A percentile compares a stretch with the other conserved stretches of the same genome.
Evolutionary conservation across 2,797 vertebrate species (phyloP).

Genomic region (Clamator glandarius): DNA sequence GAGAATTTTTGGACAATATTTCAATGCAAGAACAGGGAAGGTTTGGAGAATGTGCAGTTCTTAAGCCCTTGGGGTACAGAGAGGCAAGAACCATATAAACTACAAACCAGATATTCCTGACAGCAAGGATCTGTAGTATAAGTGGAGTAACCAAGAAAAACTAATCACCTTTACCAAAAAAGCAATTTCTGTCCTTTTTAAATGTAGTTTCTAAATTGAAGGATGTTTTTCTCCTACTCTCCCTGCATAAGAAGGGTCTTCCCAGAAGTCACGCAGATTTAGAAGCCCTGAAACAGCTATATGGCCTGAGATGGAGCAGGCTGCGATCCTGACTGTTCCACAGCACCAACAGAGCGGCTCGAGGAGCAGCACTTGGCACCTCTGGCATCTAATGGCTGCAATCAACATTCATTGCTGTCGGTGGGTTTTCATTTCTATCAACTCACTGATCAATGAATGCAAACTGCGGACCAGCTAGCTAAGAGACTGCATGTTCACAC

Average conservation of each 20-base stretch:
- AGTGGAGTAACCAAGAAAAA: neutral
- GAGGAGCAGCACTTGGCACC: neutral
- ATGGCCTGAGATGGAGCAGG: accelerated
- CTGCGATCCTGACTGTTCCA: accelerated
- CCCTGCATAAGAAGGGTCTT: neutral
- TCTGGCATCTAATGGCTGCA: conserved; percentile 88
- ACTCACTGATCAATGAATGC: conserved; percentile 99
- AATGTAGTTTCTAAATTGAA: neutral
- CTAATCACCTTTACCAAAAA: neutral
- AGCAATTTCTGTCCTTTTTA: neutral
- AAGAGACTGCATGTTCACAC: accelerated
- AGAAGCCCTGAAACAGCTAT: neutral
- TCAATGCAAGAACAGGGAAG: neutral
- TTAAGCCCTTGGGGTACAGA: neutral
- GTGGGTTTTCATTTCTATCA: conserved; percentile 92
- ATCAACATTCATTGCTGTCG: conserved; percentile 99
- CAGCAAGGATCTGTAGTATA: neutral
- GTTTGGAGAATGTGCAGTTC: neutral
- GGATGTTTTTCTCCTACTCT: neutral
- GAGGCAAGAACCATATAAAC: neutral
- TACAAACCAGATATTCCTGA: neutral
- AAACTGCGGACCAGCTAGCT: conserved; percentile 93
- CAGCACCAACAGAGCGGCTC: accelerated
- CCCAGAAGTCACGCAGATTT: neutral
- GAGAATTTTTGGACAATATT: neutral